A percentile compares a stretch with the other conserved stretches of the same genome.
Conservation (phyloP, 1,140 invertebrate genomes). For the Pseudomyrmex sp. region DNA sequence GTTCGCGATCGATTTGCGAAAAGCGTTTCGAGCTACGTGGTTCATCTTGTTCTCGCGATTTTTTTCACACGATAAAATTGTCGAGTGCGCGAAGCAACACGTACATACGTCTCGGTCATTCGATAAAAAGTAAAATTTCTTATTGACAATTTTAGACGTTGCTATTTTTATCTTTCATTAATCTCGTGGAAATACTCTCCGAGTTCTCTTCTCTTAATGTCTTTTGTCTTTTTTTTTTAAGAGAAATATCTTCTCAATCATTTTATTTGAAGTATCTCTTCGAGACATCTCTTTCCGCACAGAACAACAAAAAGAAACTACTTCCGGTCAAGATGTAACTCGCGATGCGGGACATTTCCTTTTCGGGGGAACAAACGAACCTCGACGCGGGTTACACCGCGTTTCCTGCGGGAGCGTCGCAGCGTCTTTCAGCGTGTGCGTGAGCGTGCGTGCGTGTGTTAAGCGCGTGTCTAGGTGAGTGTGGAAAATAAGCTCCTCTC, state of each 20-base stretch:
- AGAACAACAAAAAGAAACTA: neutral
- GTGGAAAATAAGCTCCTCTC: constrained; percentile 71
- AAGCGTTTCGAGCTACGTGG: neutral
- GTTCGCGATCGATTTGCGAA: constrained; percentile 39
- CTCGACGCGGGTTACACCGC: constrained; percentile 46
- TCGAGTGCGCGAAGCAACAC: neutral
- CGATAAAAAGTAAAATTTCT: neutral
- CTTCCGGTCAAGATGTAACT: neutral
- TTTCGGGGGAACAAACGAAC: constrained; percentile 33
- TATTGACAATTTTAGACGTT: too few species aligned
- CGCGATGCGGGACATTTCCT: constrained; percentile 25
- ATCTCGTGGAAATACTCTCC: neutral
- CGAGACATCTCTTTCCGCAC: too few species aligned
- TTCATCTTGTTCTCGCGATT: neutral
- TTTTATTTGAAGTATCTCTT: neutral
- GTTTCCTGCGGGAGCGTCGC: constrained; percentile 34
- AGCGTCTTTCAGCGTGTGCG: constrained; percentile 1
- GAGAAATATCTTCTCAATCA: neutral
- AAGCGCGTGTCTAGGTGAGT: constrained; percentile 47
- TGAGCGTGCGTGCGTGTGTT: neutral
- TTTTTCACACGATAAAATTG: neutral
- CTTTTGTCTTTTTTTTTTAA: neutral
- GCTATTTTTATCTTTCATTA: neutral
- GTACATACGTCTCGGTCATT: neutral
- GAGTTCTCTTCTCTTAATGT: neutral